phyloP scores from a whole-genome alignment of 2,797 vertebrate genomes.

The Falco biarmicus region DNA sequence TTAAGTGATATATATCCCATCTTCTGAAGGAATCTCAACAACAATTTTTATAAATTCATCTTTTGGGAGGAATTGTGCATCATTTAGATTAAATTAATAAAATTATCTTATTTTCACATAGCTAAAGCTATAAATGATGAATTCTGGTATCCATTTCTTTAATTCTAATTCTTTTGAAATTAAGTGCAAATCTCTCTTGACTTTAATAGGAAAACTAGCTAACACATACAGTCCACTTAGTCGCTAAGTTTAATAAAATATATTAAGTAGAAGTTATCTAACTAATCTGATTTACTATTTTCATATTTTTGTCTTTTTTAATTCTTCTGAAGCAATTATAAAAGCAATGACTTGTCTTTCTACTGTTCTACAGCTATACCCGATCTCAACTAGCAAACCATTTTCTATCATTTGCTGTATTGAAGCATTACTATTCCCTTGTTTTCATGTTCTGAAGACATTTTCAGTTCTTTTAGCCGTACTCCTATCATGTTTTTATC shows the following conservation, averaged over 20 bases:
- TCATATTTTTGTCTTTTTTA: not conserved
- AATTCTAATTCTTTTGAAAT: not conserved
- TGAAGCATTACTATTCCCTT: not conserved
- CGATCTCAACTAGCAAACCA: not conserved
- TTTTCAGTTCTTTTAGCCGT: not conserved
- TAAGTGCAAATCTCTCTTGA: not conserved
- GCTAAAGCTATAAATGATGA: not conserved
- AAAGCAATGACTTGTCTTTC: not conserved
- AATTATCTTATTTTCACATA: not conserved
- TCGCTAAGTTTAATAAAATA: not conserved
- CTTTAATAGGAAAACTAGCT: not conserved
- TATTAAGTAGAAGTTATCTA: not conserved
- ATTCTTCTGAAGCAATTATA: not conserved
- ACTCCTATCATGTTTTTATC: not conserved
- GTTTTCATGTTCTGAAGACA: not conserved
- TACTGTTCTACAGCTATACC: not conserved
- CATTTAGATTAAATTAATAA: not conserved
- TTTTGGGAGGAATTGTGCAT: not conserved
- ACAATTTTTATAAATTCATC: not conserved
- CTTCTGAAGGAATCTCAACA: not conserved
- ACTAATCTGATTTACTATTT: not conserved
- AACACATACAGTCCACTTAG: fast-evolving
- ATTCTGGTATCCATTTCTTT: not conserved
- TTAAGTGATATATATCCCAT: not conserved
- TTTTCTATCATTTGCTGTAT: not conserved